phyloP scores from a whole-genome alignment of 2,888 invertebrate species.

The Diarsia mendica region DNA sequence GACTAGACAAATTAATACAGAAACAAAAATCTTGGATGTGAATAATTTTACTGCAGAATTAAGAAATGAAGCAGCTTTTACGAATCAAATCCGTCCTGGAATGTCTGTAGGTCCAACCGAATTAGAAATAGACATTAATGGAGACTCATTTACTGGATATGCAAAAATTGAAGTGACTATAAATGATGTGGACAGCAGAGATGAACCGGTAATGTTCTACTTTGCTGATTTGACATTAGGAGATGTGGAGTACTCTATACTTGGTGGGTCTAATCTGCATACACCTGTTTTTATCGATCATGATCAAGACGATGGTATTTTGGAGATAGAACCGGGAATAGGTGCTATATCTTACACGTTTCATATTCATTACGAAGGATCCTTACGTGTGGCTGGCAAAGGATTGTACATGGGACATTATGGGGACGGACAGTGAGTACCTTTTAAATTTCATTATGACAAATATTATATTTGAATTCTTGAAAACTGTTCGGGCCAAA shows the following conservation, averaged over 20 bases:
- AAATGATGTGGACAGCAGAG: conserved; percentile 65
- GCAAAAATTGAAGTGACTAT: conserved; percentile 69
- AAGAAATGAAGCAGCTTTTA: conserved; percentile 20
- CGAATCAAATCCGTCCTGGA: conserved; percentile 75
- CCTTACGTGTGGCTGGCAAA: conserved; percentile 61
- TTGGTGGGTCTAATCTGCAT: conserved; percentile 59
- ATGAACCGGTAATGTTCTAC: conserved; percentile 72
- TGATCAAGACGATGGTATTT: conserved; percentile 71
- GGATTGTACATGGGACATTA: conserved; percentile 74
- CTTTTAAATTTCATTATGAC: background rate
- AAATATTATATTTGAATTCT: background rate
- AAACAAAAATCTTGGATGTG: conserved; percentile 18
- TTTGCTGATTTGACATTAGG: conserved; percentile 68
- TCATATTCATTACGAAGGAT: conserved; percentile 74
- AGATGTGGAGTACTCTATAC: conserved; percentile 69
- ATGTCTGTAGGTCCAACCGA: conserved; percentile 71
- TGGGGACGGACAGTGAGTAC: conserved; percentile 70
- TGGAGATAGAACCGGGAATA: conserved; percentile 71
- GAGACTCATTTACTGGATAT: conserved; percentile 72
- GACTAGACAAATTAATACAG: background rate
- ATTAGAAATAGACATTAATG: conserved; percentile 69
- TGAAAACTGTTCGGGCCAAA: background rate
- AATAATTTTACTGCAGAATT: conserved; percentile 16
- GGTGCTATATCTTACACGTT: conserved; percentile 69
- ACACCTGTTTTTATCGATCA: conserved; percentile 62